These are phyloP conservation scores for Drosophila sordidula DNA, from an alignment of 2,888 invertebrate species.

Conservation along the genomic window DNA sequence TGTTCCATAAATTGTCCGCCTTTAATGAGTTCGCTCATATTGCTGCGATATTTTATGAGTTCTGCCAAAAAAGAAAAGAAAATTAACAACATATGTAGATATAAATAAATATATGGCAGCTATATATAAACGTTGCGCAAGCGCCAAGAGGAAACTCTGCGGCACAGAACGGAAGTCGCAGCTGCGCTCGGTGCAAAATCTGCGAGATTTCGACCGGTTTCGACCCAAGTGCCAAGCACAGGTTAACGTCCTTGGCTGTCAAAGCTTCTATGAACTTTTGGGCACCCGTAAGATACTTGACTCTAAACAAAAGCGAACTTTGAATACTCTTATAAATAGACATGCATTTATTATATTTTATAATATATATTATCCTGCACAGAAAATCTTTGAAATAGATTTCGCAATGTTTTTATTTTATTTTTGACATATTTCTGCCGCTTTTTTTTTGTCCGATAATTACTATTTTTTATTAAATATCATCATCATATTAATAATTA, in stretches of 20 bases:
- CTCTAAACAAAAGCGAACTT: not conserved
- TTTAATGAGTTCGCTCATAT: constrained; percentile 48
- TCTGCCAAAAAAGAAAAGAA: constrained; percentile 43
- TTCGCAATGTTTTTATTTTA: too few relatives aligned
- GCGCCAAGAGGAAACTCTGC: constrained; percentile 16
- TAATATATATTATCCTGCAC: too few relatives aligned
- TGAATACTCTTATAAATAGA: constrained; percentile 5
- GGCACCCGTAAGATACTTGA: constrained; percentile 24
- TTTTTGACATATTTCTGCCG: too few relatives aligned
- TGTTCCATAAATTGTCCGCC: constrained; percentile 56
- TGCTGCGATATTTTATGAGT: constrained; percentile 50
- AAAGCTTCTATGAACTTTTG: constrained; percentile 41
- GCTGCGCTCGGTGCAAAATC: constrained; percentile 31
- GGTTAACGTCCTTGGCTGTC: constrained; percentile 62
- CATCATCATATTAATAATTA: too few relatives aligned
- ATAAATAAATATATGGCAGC: not conserved
- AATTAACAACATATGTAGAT: not conserved
- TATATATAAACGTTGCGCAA: constrained; percentile 54
- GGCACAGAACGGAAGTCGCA: constrained; percentile 64
- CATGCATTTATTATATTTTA: not conserved
- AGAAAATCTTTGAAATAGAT: too few relatives aligned
- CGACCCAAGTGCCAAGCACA: constrained; percentile 26
- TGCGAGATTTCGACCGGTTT: constrained; percentile 53
- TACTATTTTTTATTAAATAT: too few relatives aligned
- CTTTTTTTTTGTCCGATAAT: too few relatives aligned